Evolutionary conservation across 2,888 invertebrate species (phyloP).

Genomic region (Chaitophorus viminalis): DNA sequence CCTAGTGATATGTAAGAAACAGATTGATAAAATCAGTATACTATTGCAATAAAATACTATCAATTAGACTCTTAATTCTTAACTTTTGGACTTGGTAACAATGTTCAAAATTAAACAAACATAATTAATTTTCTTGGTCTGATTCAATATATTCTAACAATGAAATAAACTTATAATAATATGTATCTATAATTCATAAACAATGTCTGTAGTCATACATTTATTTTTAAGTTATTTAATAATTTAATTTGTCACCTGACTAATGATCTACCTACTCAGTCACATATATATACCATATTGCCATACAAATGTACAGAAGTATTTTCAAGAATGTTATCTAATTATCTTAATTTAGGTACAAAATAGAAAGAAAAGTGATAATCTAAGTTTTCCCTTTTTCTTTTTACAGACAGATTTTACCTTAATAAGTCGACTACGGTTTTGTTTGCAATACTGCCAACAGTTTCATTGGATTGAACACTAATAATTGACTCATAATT

Average conservation of each 20-base stretch:
- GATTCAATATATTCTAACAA: background rate
- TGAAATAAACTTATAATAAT: background rate
- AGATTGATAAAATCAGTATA: too few species aligned
- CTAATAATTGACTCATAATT: slow-evolving; percentile 30
- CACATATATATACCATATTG: too few species aligned
- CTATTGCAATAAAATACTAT: too few species aligned
- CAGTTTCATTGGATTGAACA: slow-evolving; percentile 40
- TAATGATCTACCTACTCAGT: too few species aligned
- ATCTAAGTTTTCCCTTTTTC: background rate
- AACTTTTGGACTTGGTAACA: background rate
- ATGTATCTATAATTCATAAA: background rate
- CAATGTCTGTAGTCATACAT: background rate
- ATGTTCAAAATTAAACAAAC: background rate
- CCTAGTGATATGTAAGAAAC: too few species aligned
- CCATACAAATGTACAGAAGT: background rate
- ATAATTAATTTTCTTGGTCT: background rate
- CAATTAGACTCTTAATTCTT: too few species aligned
- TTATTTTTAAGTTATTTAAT: too few species aligned
- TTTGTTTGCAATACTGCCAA: slow-evolving; percentile 50
- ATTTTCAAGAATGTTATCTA: background rate
- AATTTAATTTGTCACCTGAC: too few species aligned
- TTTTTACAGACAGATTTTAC: slow-evolving; percentile 6
- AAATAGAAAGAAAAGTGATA: slow-evolving; percentile 9
- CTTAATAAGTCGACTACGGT: slow-evolving; percentile 26
- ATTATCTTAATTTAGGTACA: background rate